Base-by-base conservation (phyloP, 2,797 vertebrate species). In the Echeneis naucrates region DNA sequence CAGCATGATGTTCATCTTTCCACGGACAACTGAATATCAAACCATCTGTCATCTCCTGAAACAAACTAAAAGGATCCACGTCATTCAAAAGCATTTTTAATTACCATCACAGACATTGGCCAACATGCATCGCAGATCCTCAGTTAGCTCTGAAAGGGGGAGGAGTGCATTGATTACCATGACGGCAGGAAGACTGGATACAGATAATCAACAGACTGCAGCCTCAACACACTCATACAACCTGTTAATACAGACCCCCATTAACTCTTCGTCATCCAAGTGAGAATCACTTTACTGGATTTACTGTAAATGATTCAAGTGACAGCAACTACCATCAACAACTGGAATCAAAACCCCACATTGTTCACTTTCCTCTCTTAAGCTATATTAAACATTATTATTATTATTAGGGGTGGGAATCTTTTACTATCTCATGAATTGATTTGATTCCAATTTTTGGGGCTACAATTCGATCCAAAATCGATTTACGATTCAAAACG, bases 181-280 rank as follows among this genome's bases (percentile, higher is more conserved):
- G 16, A 69, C 21, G 32, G 40, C 44, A 63, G 53, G 33, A 44
- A 44, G 9, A 47, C 0, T 38, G 55, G 50, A 76, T 44, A 55
- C 13, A 35, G n/a, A n/a, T 60, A 4, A 55, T 58, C 62, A 37
- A 38, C 13, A 64, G 26, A 55, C 26, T 21, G 51, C 57, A 64
- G 77, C 68, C 68, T 60, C 72, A 73, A 61, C 68, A 45, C 38
- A 38, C 37, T 50, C 24, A 40, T 37, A 66, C 72, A 77, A 82
- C 67, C 74, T 78, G 68, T 80, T 69, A 59, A 62, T 26, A 72
- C 54, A 72, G 42, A 27, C 35, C 51, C 57, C 50, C n/a, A 51
- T 35, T 30, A 55, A 17, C 5, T 24, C 35, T 24, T 64, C 66
- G 40, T 75, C 23, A 47, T 42, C 54, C 44, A 79, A 21, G 5